Evolutionary conservation across 2,797 vertebrate species (phyloP).

Genomic region (Periophthalmus magnuspinnatus): DNA sequence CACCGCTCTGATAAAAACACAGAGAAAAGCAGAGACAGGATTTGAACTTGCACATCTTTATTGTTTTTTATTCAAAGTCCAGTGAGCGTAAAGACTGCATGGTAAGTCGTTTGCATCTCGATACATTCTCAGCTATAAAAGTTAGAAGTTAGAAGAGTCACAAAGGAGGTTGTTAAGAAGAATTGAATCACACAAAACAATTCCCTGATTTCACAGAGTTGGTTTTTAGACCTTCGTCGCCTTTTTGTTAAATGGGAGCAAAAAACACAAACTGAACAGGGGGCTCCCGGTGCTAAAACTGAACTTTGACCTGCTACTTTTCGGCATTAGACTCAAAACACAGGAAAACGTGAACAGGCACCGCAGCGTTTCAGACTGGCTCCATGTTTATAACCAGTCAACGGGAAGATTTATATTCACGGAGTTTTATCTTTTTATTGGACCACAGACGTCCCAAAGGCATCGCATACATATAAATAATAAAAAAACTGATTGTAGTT

Average conservation of each 20-base stretch:
- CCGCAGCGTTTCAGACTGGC: conserved; percentile 28
- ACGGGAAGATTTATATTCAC: background rate
- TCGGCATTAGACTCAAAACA: conserved; percentile 14
- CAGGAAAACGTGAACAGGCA: conserved; percentile 39
- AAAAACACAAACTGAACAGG: conserved; percentile 20
- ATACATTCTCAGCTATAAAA: conserved; percentile 88
- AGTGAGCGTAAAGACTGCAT: conserved; percentile 84
- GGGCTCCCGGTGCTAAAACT: conserved; percentile 27
- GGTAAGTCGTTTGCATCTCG: conserved; percentile 81
- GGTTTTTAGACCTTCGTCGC: conserved; percentile 63
- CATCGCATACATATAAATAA: background rate
- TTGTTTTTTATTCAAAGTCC: conserved; percentile 79
- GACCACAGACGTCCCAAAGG: background rate
- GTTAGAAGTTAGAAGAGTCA: conserved; percentile 77
- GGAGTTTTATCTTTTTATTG: background rate
- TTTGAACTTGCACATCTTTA: conserved; percentile 77
- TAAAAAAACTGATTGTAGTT: background rate
- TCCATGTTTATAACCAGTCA: conserved; percentile 23
- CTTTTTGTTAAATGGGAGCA: conserved; percentile 45
- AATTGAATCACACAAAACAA: conserved; percentile 78
- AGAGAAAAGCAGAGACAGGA: conserved; percentile 30
- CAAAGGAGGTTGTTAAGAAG: conserved; percentile 78
- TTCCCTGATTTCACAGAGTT: conserved; percentile 85
- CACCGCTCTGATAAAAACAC: background rate
- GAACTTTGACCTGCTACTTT: conserved; percentile 29